phyloP scores from a whole-genome alignment of 2,888 invertebrate genomes.

The Tribolium freemani region DNA sequence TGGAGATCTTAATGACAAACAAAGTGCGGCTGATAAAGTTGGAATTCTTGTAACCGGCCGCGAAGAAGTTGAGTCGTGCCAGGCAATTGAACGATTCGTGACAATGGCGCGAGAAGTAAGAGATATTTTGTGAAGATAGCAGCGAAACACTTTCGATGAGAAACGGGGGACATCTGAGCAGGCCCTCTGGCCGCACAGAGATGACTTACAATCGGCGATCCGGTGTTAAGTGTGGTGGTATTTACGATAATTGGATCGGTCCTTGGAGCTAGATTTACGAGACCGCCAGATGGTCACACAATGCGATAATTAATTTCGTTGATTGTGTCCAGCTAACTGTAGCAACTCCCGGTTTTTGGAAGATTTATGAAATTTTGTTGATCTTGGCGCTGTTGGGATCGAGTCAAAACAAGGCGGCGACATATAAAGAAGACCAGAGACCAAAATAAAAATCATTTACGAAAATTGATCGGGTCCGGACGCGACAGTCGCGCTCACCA shows the following conservation, averaged over 20 bases:
- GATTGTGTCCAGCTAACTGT: slow-evolving; percentile 36
- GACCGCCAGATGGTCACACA: slow-evolving; percentile 31
- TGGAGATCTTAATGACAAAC: slow-evolving; percentile 50
- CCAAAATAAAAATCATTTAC: slow-evolving; percentile 60
- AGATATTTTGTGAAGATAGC: slow-evolving; percentile 49
- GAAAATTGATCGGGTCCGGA: slow-evolving; percentile 61
- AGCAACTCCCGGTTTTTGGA: background rate
- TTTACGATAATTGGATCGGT: slow-evolving; percentile 33
- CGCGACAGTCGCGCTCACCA: slow-evolving; percentile 54
- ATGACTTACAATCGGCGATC: slow-evolving; percentile 21
- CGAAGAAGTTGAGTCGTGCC: slow-evolving; percentile 49
- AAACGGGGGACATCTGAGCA: background rate
- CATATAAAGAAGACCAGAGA: slow-evolving; percentile 46
- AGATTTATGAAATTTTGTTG: slow-evolving; percentile 25
- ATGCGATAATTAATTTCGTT: slow-evolving; percentile 41
- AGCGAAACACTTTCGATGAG: slow-evolving; percentile 32
- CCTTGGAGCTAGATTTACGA: slow-evolving; percentile 23
- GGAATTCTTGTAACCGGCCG: slow-evolving; percentile 48
- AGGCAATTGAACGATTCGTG: slow-evolving; percentile 51
- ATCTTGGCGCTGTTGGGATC: slow-evolving; percentile 1
- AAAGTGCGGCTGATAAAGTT: slow-evolving; percentile 43
- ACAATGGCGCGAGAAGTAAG: slow-evolving; percentile 49
- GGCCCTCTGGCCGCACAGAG: slow-evolving; percentile 14
- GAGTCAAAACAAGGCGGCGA: slow-evolving; percentile 43
- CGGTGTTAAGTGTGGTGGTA: slow-evolving; percentile 18